These are phyloP conservation scores for Scartelaos histophorus DNA, from an alignment of 2,113 vertebrate genomes.

Conservation along the genomic window DNA sequence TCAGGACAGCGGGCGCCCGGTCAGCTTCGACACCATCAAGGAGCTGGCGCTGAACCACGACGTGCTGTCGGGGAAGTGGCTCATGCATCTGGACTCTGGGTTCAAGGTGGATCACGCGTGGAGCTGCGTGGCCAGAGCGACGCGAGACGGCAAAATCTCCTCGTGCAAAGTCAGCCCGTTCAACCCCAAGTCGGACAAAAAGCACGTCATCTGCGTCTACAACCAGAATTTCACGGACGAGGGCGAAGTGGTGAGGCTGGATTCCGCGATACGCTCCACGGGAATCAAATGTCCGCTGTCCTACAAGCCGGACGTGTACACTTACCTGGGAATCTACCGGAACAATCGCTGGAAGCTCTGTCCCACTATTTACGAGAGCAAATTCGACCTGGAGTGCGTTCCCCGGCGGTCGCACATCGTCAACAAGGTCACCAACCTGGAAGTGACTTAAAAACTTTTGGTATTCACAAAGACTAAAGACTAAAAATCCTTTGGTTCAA, in stretches of 20 bases:
- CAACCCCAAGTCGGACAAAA: conserved; percentile 65
- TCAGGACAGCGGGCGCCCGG: conserved; percentile 74
- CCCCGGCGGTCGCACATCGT: conserved; percentile 83
- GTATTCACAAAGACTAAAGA: background rate
- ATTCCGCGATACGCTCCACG: conserved; percentile 79
- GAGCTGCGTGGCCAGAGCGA: conserved; percentile 82
- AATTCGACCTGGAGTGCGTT: conserved; percentile 85
- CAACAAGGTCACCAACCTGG: conserved; percentile 83
- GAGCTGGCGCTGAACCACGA: conserved; percentile 86
- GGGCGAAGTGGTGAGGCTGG: conserved; percentile 79
- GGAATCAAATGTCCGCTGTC: conserved; percentile 85
- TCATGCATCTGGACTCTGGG: conserved; percentile 86
- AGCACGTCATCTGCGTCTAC: conserved; percentile 87
- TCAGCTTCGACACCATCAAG: conserved; percentile 80
- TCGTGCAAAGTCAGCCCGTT: conserved; percentile 84
- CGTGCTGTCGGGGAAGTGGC: conserved; percentile 87
- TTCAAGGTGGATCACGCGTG: conserved; percentile 91
- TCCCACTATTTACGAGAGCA: conserved; percentile 91
- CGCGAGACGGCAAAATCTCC: conserved; percentile 80
- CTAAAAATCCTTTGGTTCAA: background rate
- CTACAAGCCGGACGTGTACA: conserved; percentile 91
- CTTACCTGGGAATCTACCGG: conserved; percentile 88
- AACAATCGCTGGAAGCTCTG: conserved; percentile 89
- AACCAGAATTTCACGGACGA: conserved; percentile 86
- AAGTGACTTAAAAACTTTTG: conserved; percentile 74